Percentiles rank a stretch among this genome's conserved stretches.
Evolutionary conservation across 2,113 vertebrate genomes (phyloP).

Genomic region (Passer domesticus): DNA sequence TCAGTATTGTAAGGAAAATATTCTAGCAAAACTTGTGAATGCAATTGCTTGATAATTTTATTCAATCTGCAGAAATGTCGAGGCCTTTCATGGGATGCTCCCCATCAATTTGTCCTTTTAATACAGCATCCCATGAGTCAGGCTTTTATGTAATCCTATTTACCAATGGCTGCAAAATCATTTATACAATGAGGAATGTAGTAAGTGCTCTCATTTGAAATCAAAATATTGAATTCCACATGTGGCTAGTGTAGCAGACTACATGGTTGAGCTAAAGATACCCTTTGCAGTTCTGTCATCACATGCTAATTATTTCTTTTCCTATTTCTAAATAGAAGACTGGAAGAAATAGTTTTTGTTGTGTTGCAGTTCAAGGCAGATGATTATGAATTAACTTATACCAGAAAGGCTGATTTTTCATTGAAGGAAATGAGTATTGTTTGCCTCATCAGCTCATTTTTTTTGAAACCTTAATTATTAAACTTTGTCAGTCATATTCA

Average conservation of each 20-base stretch:
- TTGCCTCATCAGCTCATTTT: not conserved
- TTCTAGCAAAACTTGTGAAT: not conserved
- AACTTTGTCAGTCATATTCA: not conserved
- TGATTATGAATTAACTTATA: conserved; percentile 2
- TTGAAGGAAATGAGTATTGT: not conserved
- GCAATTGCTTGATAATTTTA: not conserved
- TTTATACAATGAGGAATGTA: not conserved
- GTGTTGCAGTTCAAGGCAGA: conserved; percentile 1
- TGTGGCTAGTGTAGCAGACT: not conserved
- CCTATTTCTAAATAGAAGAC: not conserved
- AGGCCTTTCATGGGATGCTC: not conserved
- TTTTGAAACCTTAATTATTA: conserved; percentile 1
- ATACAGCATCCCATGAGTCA: not conserved
- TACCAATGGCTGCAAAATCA: not conserved
- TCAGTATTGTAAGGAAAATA: not conserved
- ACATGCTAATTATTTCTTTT: not conserved
- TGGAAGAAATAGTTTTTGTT: not conserved
- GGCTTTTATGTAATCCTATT: not conserved
- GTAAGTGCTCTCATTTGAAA: conserved; percentile 30
- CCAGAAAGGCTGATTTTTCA: conserved; percentile 25
- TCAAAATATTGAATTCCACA: conserved; percentile 20
- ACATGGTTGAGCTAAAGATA: not conserved
- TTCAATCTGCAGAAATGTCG: not conserved
- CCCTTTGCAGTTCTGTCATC: not conserved
- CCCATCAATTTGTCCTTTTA: not conserved